phyloP scores from a whole-genome alignment of 2,888 invertebrate species.

The Sylvicola fuscatus region DNA sequence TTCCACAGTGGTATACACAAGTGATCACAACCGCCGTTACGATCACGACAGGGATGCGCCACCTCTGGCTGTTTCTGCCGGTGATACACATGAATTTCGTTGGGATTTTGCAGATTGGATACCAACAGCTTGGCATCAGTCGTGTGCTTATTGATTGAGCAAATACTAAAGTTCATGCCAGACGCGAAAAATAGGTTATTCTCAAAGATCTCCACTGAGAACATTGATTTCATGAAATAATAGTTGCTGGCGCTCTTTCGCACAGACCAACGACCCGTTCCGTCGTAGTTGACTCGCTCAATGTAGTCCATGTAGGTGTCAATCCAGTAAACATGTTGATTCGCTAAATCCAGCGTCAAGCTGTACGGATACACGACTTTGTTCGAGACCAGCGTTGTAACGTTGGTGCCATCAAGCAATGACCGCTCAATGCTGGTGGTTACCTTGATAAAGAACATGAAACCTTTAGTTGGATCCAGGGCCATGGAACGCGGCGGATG shows the following conservation, averaged over 20 bases:
- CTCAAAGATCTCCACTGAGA: constrained; percentile 53
- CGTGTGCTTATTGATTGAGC: constrained; percentile 36
- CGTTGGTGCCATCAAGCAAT: constrained; percentile 39
- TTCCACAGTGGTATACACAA: constrained; percentile 49
- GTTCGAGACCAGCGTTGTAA: constrained; percentile 35
- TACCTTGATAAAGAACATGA: constrained; percentile 37
- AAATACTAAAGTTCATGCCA: constrained; percentile 19
- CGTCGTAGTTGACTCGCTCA: constrained; percentile 59
- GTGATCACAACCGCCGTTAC: constrained; percentile 53
- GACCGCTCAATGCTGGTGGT: constrained; percentile 37
- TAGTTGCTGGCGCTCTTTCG: constrained; percentile 19
- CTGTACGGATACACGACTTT: constrained; percentile 62
- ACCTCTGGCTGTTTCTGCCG: constrained; percentile 54
- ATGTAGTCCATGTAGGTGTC: constrained; percentile 63
- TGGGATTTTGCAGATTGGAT: constrained; percentile 34
- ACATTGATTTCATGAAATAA: constrained; percentile 26
- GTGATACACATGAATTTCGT: constrained; percentile 51
- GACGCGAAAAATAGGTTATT: constrained; percentile 50
- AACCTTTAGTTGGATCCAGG: constrained; percentile 55
- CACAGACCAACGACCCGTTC: constrained; percentile 32
- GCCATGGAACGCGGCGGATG: constrained; percentile 51
- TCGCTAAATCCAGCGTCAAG: constrained; percentile 49
- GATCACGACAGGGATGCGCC: constrained; percentile 43
- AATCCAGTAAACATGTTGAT: constrained; percentile 54
- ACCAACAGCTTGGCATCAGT: constrained; percentile 27